Evolutionary conservation across 1,140 invertebrate genomes (phyloP), one percentile per base, ranked within the genome.

Genomic region (Drosophila setifemur): DNA sequence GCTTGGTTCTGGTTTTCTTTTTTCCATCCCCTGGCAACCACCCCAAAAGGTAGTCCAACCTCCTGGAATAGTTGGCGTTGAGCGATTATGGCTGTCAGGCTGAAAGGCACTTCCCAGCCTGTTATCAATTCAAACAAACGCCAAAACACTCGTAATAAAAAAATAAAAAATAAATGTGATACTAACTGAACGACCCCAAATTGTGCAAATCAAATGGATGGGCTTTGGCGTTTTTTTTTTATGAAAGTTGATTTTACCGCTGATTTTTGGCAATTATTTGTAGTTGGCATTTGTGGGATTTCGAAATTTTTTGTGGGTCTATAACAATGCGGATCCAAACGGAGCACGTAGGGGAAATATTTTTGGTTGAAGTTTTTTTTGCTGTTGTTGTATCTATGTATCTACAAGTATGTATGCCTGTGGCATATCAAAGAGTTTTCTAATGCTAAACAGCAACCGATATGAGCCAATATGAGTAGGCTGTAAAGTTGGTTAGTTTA

Each of bases 81-180:
- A 83, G 79, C 70, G 79, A 83, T 83, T 83, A 74, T 79, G 43
- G 74, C 71, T 83, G 79, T 83, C 79, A 86, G 79, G 25, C 70
- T 72, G 54, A 70, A 43, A 61, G 77, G 83, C 78, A 78, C 54
- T 74, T 85, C 35, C n/a, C 57, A 39, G 52, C 45, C 47, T 74
- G 37, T 75, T 77, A 83, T 83, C 78, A 73, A 66, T 57, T 45
- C 40, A 50, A 64, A 66, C 47, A 48, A 64, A 64, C 26, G 57
- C 47, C 70, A 68, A 67, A 73, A 40, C 64, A 48, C 68, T 40
- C n/a, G n/a, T n/a, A n/a, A n/a, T n/a, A 52, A 50, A 49, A 39
- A 37, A 33, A 11, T 31, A 29, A 14, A 40, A 31, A 48, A 25
- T 12, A 19, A 19, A 35, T 14, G 23, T 53, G 39, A 71, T 69